Conservation (phyloP, 2,113 vertebrate genomes). For the Corydoras maculifer region DNA sequence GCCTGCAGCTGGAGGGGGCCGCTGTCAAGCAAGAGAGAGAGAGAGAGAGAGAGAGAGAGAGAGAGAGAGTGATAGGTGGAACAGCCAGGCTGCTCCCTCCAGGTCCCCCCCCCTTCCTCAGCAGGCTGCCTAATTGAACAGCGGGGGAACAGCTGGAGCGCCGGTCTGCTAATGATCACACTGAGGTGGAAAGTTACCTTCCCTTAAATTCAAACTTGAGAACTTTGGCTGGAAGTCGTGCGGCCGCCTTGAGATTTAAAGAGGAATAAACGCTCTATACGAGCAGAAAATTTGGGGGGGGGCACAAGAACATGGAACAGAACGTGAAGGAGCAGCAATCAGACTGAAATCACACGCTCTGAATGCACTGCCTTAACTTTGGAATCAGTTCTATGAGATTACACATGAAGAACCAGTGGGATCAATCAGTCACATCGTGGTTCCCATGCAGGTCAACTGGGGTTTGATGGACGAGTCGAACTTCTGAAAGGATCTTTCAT, state of each 20-base stretch:
- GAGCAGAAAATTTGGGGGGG: background rate
- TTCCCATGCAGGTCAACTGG: too few species aligned
- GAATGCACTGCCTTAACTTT: background rate
- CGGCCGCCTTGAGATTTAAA: too few species aligned
- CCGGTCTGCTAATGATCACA: slow-evolving; percentile 10
- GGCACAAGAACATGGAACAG: too few species aligned
- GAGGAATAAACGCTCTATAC: background rate
- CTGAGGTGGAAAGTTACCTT: slow-evolving; percentile 6
- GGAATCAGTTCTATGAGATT: too few species aligned
- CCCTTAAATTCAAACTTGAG: background rate
- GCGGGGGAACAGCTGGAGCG: slow-evolving; percentile 34
- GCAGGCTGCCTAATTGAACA: slow-evolving; percentile 53
- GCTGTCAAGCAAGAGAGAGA: slow-evolving; percentile 16
- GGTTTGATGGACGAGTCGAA: too few species aligned
- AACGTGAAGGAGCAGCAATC: too few species aligned
- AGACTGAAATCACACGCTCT: background rate
- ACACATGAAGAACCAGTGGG: too few species aligned
- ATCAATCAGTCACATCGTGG: too few species aligned
- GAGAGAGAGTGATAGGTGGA: background rate
- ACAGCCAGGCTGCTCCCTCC: slow-evolving; percentile 59
- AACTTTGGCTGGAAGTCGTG: background rate
- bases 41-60: background rate
- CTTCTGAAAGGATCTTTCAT: too few species aligned
- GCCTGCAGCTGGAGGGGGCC: slow-evolving; percentile 24
- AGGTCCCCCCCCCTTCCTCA: slow-evolving; percentile 47